phyloP scores from a whole-genome alignment of 2,797 vertebrate species.

The Discoglossus pictus region DNA sequence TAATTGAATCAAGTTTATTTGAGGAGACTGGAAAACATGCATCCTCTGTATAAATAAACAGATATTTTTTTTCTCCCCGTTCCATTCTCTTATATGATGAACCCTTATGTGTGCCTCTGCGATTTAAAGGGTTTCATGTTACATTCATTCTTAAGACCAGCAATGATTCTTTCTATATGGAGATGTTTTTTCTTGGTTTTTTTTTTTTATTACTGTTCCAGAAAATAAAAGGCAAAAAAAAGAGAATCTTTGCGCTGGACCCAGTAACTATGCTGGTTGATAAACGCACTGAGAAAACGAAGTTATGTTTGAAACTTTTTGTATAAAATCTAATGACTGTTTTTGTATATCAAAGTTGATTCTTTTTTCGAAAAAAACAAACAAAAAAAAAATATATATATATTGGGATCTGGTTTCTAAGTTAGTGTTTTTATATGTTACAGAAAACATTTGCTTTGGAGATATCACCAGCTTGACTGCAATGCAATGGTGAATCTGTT shows the following conservation, averaged over 20 bases:
- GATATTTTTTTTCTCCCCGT: slow-evolving; percentile 76
- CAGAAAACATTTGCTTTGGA: slow-evolving; percentile 72
- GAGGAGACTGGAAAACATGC: slow-evolving; percentile 70
- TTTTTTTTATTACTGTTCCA: slow-evolving; percentile 88
- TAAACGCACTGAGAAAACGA: slow-evolving; percentile 98
- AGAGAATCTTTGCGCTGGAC: slow-evolving; percentile 96
- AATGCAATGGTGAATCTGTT: slow-evolving; percentile 75
- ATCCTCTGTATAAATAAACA: slow-evolving; percentile 74
- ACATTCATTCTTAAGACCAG: slow-evolving; percentile 97
- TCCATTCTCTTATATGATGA: slow-evolving; percentile 78
- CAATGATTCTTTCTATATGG: slow-evolving; percentile 99
- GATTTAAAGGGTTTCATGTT: slow-evolving; percentile 97
- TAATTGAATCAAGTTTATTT: slow-evolving; percentile 87
- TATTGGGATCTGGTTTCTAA: slow-evolving; percentile 98
- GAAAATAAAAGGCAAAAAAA: slow-evolving; percentile 69
- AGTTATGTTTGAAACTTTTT: slow-evolving; percentile 90
- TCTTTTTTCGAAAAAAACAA: slow-evolving; percentile 98
- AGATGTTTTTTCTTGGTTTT: slow-evolving; percentile 82
- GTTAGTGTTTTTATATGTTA: slow-evolving; percentile 98
- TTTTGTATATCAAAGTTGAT: slow-evolving; percentile 98
- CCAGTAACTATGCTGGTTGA: slow-evolving; percentile 97
- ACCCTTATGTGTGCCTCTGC: slow-evolving; percentile 98
- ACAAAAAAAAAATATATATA: too few relatives aligned
- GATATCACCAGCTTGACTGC: slow-evolving; percentile 84
- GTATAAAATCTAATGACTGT: slow-evolving; percentile 88